phyloP scores from a whole-genome alignment of 1,140 invertebrate genomes.

The Aphis gossypii region DNA sequence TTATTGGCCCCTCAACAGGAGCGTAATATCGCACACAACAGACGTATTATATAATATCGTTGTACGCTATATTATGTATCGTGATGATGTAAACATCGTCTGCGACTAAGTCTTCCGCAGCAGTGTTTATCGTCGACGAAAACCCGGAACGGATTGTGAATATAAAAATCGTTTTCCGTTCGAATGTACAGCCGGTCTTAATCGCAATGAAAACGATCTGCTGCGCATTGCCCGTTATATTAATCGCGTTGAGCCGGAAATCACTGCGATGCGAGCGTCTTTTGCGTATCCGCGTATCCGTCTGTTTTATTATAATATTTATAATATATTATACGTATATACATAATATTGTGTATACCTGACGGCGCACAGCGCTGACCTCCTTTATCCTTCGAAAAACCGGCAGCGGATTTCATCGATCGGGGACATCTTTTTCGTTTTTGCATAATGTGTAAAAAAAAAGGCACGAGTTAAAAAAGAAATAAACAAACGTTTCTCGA shows the following conservation, averaged over 20 bases:
- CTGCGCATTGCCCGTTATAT: neutral
- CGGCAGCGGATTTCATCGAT: neutral
- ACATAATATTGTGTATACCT: neutral
- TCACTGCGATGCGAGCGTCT: neutral
- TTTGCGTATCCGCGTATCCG: neutral
- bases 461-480: neutral
- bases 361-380: neutral
- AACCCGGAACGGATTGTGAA: too few relatives aligned
- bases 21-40: too few relatives aligned
- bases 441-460: neutral
- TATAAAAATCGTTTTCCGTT: too few relatives aligned
- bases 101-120: too few relatives aligned
- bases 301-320: neutral
- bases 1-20: too few relatives aligned
- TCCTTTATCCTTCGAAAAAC: slow-evolving; percentile 5
- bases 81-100: too few relatives aligned
- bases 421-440: neutral
- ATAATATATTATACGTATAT: neutral
- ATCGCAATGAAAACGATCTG: neutral
- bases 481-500: neutral
- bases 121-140: too few relatives aligned
- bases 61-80: too few relatives aligned
- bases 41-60: too few relatives aligned
- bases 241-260: neutral
- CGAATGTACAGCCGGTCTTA: too few relatives aligned